Base-by-base conservation (phyloP, 1,140 invertebrate genomes). In the Papilio aristodemus region DNA sequence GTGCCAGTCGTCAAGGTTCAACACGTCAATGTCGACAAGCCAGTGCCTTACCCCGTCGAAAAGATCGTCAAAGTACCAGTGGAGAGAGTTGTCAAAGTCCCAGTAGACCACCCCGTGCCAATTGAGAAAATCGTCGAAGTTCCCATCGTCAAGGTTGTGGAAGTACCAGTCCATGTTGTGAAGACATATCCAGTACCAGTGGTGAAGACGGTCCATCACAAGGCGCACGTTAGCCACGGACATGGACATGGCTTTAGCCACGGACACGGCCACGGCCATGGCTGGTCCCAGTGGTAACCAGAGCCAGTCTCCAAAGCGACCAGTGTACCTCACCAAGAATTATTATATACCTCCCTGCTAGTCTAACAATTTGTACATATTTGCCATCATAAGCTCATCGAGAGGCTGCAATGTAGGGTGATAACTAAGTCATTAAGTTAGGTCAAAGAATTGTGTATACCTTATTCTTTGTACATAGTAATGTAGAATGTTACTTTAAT, bases 391-490 rank as follows among this genome's bases (percentile, higher is more conserved):
- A 76, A 82, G 89, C 86, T 91, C 89, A 91, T 90, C 86, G 79
- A 74, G 86, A 86, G 89, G 87, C 87, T 89, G 87, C 86, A 81
- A 80, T 75, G 78, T 89, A 89, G 87, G 89, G 86, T 89, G 89
- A 84, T 89, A 87, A 89, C 87, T 91, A 90, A 91, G 89, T 91
- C 89, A 90, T 89, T 90, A 89, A 84, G 80, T 81, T 89, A 89
- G 75, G 81, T 77, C 71, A 80, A 81, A 68, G 74, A 77, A 78
- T 80, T 77, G 68, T 78, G 69, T 76, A 74, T 76, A 76, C 59
- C 64, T 73, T 69, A 68, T 54, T 72, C 32, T 68, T 85, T 89
- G 85, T 91, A 87, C 81, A 87, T 91, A 89, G 83, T 91, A 85
- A 84, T 85, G 73, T 85, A 83, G 78, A 76, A 50, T 73, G 78